phyloP scores from a whole-genome alignment of 2,888 invertebrate genomes.

The Orthosia incerta region DNA sequence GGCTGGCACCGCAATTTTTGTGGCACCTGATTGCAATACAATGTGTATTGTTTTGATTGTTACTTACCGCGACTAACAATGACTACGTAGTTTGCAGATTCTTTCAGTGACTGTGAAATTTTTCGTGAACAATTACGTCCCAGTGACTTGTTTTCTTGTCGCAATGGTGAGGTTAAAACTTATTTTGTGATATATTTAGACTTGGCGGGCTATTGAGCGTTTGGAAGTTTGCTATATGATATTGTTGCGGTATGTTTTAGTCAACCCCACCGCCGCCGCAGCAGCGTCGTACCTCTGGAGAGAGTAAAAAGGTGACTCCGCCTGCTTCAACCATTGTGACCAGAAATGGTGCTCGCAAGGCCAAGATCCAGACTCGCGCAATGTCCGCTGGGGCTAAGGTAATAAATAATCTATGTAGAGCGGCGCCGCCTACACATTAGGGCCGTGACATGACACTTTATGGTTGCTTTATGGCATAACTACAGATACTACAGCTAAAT shows the following conservation, averaged over 20 bases:
- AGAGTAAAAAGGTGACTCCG: constrained; percentile 80
- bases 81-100: constrained; percentile 43
- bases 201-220: constrained; percentile 60
- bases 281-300: constrained; percentile 78
- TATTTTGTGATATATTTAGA: constrained; percentile 46
- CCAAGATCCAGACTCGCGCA: constrained; percentile 92
- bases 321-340: constrained; percentile 90
- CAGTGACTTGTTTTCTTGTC: constrained; percentile 31
- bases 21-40: constrained; percentile 31
- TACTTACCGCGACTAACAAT: constrained; percentile 57
- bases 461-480: constrained; percentile 25
- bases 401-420: constrained; percentile 39
- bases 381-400: constrained; percentile 89
- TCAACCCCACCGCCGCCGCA: constrained; percentile 81
- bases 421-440: constrained; percentile 54
- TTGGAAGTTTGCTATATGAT: constrained; percentile 23
- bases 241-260: constrained; percentile 68
- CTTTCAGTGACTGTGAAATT: constrained; percentile 53
- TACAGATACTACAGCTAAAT: constrained; percentile 5
- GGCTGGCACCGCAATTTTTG: constrained; percentile 35
- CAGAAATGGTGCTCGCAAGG: constrained; percentile 91
- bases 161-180: constrained; percentile 62
- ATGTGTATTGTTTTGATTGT: constrained; percentile 60
- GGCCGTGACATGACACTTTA: constrained; percentile 35
- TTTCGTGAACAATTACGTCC: constrained; percentile 37